Conservation (phyloP, 2,113 vertebrate genomes). For the Sula dactylatra region DNA sequence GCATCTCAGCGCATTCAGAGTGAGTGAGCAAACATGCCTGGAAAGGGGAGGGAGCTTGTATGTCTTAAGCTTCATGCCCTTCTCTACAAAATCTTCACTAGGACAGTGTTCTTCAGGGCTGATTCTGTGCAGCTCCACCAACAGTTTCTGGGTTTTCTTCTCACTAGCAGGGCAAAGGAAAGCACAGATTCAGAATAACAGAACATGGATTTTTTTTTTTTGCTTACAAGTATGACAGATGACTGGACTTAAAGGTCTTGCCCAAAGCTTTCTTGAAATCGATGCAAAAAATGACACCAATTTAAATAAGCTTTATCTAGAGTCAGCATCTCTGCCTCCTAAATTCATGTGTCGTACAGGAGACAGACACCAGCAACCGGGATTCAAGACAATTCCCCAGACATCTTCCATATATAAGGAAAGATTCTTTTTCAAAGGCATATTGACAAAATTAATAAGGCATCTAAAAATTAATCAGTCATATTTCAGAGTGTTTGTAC, state of each 20-base stretch:
- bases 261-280: background rate
- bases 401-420: background rate
- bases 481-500: background rate
- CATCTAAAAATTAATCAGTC: background rate
- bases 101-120: background rate
- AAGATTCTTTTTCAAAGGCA: background rate
- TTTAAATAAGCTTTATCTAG: background rate
- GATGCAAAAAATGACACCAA: background rate
- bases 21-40: background rate
- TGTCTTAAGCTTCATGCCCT: fast-evolving
- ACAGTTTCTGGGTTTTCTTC: background rate
- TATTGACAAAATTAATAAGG: background rate
- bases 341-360: fast-evolving
- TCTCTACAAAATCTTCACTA: background rate
- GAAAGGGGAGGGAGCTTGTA: background rate
- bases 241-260: background rate
- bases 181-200: background rate
- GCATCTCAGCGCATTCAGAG: background rate
- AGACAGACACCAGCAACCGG: too few species aligned
- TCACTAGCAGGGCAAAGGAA: background rate
- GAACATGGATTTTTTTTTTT: background rate
- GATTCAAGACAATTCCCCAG: background rate
- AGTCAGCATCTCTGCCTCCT: too few species aligned
- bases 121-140: background rate
- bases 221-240: background rate